Percentiles rank a stretch among this genome's conserved stretches.
Evolutionary conservation across 2,888 invertebrate genomes (phyloP).

Genomic region (Tipula confusa): DNA sequence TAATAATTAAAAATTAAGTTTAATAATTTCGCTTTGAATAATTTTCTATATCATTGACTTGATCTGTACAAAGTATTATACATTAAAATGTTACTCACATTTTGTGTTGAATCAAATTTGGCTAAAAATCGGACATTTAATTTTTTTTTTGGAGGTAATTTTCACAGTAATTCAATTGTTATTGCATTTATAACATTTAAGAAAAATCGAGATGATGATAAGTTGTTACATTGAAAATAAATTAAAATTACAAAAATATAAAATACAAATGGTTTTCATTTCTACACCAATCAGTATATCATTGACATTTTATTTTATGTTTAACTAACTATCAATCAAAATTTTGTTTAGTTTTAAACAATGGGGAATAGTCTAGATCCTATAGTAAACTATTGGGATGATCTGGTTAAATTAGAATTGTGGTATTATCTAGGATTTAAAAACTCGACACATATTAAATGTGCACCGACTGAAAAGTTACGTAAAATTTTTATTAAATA

Average conservation of each 20-base stretch:
- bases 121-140: background rate
- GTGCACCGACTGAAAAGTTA: slow-evolving; percentile 83
- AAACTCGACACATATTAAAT: slow-evolving; percentile 82
- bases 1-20: background rate
- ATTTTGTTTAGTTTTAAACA: background rate
- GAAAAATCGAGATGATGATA: background rate
- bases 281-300: background rate
- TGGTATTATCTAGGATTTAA: slow-evolving; percentile 48
- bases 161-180: background rate
- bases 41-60: background rate
- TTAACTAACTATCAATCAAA: background rate
- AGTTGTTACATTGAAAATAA: background rate
- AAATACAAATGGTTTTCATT: background rate
- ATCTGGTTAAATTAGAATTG: background rate
- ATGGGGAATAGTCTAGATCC: background rate
- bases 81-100: background rate
- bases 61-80: background rate
- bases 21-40: background rate
- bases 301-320: background rate
- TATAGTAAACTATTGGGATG: background rate
- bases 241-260: background rate
- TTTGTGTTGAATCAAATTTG: background rate
- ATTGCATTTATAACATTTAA: background rate
- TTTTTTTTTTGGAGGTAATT: background rate
- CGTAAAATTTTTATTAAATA: slow-evolving; percentile 88